Conservation (phyloP, 1,140 invertebrate genomes). For the Bactericera cockerelli region DNA sequence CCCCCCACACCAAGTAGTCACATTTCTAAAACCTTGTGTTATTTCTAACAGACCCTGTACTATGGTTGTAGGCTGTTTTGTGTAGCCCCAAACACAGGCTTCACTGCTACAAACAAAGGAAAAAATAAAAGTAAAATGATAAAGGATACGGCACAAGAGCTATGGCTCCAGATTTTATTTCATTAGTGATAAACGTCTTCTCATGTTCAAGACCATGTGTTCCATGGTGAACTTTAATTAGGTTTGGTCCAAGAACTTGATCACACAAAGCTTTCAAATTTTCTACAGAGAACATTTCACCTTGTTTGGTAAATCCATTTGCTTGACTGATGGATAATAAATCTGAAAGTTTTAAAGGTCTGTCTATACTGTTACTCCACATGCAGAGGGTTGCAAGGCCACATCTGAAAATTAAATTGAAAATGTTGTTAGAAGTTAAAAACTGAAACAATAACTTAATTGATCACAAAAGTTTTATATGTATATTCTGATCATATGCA, state of each 20-base stretch:
- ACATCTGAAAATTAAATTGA: constrained; percentile 25
- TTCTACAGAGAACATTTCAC: constrained; percentile 35
- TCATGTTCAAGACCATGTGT: constrained; percentile 11
- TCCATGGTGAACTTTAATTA: constrained; percentile 19
- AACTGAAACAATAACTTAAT: too few species aligned
- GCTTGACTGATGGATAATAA: constrained; percentile 25
- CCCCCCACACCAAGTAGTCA: too few species aligned
- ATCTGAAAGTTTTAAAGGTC: constrained; percentile 20
- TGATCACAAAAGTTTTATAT: too few species aligned
- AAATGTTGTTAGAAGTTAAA: too few species aligned
- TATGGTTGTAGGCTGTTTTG: too few species aligned
- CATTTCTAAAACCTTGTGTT: too few species aligned
- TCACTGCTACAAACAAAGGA: too few species aligned
- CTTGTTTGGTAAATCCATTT: constrained; percentile 29
- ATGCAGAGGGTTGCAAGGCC: constrained; percentile 33
- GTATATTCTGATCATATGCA: too few species aligned
- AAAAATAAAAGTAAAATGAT: too few species aligned
- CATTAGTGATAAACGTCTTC: constrained; percentile 22
- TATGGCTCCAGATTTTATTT: constrained; percentile 25
- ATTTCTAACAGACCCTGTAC: too few species aligned
- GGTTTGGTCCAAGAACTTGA: constrained; percentile 18
- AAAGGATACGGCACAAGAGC: constrained; percentile 31
- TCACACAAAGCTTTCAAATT: constrained; percentile 25
- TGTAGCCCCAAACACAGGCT: too few species aligned
- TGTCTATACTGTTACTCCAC: constrained; percentile 25